Evolutionary conservation across 2,113 vertebrate species (phyloP), one percentile per base, ranked within the genome.

Genomic region (Grus americana): DNA sequence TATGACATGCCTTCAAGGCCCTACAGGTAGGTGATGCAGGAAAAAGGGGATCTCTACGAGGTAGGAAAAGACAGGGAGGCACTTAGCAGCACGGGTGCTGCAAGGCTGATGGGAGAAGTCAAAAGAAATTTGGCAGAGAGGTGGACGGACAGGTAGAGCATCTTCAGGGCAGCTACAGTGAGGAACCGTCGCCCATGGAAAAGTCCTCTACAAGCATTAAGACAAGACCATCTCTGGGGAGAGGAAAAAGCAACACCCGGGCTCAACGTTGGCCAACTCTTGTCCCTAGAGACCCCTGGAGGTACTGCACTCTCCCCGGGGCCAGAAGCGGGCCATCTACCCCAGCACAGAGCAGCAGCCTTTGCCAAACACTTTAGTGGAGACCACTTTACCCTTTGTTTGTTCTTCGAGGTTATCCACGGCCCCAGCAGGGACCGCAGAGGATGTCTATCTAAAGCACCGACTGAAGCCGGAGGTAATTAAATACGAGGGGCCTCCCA

Each of bases 401-500:
- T 97, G 79, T 40, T 94, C 96, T 96, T 88, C 29, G 26, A 91
- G 92, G 91, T 85, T 92, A 90, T 70, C 91, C 94, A 73, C n/a
- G 5, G 73, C 71, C 94, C 82, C 96, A 93, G 83, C 91, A 86
- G 97, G 97, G 96, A 59, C 91, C 92, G 9, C 58, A 66, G 79
- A 96, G 84, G 92, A 71, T 8, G 8, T 94, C 67, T 84, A 63
- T 78, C 75, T 91, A 91, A 97, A 96, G 92, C 55, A 12, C 91
- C 47, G 14, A 78, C 96, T 92, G 96, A 94, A 96, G 96, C 92
- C 75, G 19, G 95, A 97, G 96, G 97, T 97, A 98, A 98, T 98
- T 98, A 98, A 98, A 97, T 96, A 95, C 23, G 34, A 98, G 96
- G 97, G 94, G 93, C 97, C 96, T 96, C 97, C 98, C 96, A 92